Conservation (phyloP, 2,888 invertebrate species). For the Tetropium fuscum region DNA sequence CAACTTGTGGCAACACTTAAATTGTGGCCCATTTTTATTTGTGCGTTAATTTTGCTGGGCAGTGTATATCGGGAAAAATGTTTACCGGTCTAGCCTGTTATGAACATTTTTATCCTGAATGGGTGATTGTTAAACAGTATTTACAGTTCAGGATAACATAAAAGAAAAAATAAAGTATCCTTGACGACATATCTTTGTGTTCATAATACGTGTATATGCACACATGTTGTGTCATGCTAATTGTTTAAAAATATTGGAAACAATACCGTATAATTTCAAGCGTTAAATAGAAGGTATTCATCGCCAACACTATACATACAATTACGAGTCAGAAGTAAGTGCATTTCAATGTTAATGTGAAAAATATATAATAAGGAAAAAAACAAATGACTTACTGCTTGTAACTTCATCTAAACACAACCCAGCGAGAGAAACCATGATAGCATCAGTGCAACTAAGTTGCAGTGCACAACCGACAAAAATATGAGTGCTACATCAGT, state of each 20-base stretch:
- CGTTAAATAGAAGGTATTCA: conserved; percentile 20
- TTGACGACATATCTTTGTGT: conserved; percentile 11
- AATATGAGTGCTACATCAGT: conserved; percentile 31
- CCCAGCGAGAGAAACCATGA: conserved; percentile 40
- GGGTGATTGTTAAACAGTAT: too few species aligned
- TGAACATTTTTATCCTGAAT: too few species aligned
- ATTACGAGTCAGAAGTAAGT: conserved; percentile 24
- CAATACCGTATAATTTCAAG: conserved; percentile 8
- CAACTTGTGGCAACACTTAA: too few species aligned
- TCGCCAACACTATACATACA: conserved; percentile 16
- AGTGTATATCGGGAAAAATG: too few species aligned
- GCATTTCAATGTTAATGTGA: conserved; percentile 22
- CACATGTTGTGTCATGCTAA: conserved; percentile 11
- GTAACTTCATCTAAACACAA: conserved; percentile 42
- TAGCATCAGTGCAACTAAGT: conserved; percentile 51
- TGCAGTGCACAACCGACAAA: conserved; percentile 51
- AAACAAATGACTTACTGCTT: conserved; percentile 28
- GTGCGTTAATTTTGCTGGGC: too few species aligned
- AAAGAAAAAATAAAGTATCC: background rate
- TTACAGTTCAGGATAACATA: too few species aligned
- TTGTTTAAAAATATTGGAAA: conserved; percentile 20
- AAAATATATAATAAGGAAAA: conserved; percentile 24
- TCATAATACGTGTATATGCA: conserved; percentile 14
- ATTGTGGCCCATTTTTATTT: too few species aligned
- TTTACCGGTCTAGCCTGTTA: too few species aligned